A percentile compares a stretch with the other conserved stretches of the same genome.
phyloP scores from a whole-genome alignment of 2,888 invertebrate genomes.

The Parochlus steinenii region DNA sequence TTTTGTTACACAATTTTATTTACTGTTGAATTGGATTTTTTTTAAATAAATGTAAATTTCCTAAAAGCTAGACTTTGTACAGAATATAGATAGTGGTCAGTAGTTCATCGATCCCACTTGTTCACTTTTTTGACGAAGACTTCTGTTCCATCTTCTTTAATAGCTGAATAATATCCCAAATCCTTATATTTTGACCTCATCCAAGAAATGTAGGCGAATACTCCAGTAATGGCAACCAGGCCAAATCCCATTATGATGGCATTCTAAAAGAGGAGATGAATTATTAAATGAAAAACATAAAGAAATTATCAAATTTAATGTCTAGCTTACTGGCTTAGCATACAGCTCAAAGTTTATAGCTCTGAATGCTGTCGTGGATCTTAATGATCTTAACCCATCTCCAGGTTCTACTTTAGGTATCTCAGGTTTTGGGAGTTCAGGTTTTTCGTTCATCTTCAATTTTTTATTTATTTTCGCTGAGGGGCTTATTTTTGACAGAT shows the following conservation, averaged over 20 bases:
- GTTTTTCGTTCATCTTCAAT: too few relatives aligned
- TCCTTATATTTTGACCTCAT: slow-evolving; percentile 68
- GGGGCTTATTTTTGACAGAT: too few relatives aligned
- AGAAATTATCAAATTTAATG: slow-evolving; percentile 4
- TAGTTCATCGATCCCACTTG: slow-evolving; percentile 59
- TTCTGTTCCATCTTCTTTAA: slow-evolving; percentile 62
- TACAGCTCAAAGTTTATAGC: slow-evolving; percentile 80
- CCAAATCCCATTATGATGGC: slow-evolving; percentile 72
- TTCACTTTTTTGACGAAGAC: slow-evolving; percentile 57
- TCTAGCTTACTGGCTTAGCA: slow-evolving; percentile 43
- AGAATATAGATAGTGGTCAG: too few relatives aligned
- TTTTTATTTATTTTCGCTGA: too few relatives aligned
- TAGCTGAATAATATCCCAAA: slow-evolving; percentile 63
- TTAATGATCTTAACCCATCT: slow-evolving; percentile 58
- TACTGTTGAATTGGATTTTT: background rate
- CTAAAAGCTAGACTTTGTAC: background rate
- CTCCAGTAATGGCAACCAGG: slow-evolving; percentile 51
- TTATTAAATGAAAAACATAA: slow-evolving; percentile 1
- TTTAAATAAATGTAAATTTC: background rate
- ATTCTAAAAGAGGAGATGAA: slow-evolving; percentile 45
- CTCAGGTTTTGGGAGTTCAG: too few relatives aligned
- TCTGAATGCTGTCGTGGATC: slow-evolving; percentile 58
- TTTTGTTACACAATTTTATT: background rate
- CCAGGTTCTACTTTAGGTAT: slow-evolving; percentile 41
- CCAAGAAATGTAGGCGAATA: slow-evolving; percentile 67